phyloP scores from a whole-genome alignment of 1,140 invertebrate genomes.

The Apolygus lucorum region DNA sequence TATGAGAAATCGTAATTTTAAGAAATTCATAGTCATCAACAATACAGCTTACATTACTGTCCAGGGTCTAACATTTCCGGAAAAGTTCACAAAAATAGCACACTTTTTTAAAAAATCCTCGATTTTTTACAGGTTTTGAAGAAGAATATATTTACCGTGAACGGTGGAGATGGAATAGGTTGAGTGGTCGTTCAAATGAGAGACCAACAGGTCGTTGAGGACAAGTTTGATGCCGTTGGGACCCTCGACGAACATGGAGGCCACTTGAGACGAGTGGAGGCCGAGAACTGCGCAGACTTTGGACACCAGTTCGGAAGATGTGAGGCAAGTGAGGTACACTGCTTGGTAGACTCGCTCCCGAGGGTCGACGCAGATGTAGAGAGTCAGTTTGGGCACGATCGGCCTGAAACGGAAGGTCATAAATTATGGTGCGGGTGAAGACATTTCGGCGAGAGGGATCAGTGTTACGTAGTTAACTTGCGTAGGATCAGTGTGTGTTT shows the following conservation, averaged over 20 bases:
- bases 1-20: background rate
- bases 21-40: background rate
- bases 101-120: too few species aligned
- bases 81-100: background rate
- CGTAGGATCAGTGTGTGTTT: too few species aligned
- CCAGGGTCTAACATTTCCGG: too few species aligned
- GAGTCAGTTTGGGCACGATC: slow-evolving; percentile 63
- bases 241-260: slow-evolving; percentile 59
- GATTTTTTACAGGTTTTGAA: background rate
- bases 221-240: slow-evolving; percentile 64
- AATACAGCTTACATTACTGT: too few species aligned
- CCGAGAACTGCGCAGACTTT: slow-evolving; percentile 56
- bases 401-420: slow-evolving; percentile 52
- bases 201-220: slow-evolving; percentile 63
- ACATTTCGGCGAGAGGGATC: too few species aligned
- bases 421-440: too few species aligned
- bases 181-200: slow-evolving; percentile 54
- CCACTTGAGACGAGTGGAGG: slow-evolving; percentile 48
- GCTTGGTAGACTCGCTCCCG: slow-evolving; percentile 58
- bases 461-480: too few species aligned
- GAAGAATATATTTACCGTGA: slow-evolving; percentile 37
- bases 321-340: slow-evolving; percentile 62
- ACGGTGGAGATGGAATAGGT: slow-evolving; percentile 51
- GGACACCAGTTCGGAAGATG: slow-evolving; percentile 43
- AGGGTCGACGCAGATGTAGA: slow-evolving; percentile 66